Evolutionary conservation across 2,113 vertebrate species (phyloP).

Genomic region (Eidolon helvum): DNA sequence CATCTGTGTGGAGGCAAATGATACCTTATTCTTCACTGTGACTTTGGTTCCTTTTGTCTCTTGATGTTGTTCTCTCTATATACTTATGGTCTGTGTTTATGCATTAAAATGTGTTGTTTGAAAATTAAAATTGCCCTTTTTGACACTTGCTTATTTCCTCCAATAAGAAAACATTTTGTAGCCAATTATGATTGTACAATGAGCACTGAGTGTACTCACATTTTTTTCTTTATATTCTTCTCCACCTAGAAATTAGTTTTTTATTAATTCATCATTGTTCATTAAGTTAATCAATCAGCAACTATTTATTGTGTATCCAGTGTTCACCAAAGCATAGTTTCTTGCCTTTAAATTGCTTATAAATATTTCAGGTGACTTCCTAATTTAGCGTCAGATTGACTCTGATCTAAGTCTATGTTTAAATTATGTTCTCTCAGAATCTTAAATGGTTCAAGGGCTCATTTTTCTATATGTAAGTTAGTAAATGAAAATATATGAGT

Average conservation of each 20-base stretch:
- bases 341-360: slow-evolving; percentile 5
- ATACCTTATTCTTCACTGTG: not conserved
- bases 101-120: not conserved
- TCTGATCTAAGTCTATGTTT: not conserved
- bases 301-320: not conserved
- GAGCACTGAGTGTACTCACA: not conserved
- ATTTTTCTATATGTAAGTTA: not conserved
- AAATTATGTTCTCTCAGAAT: not conserved
- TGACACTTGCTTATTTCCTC: not conserved
- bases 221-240: not conserved
- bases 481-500: not conserved
- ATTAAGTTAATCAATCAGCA: not conserved
- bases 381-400: not conserved
- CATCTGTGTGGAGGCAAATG: not conserved
- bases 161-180: not conserved
- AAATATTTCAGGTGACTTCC: slow-evolving; percentile 27
- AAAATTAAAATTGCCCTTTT: not conserved
- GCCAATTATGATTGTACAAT: not conserved
- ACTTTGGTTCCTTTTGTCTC: not conserved
- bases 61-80: not conserved
- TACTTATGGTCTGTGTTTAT: not conserved
- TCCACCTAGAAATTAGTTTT: not conserved
- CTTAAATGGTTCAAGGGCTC: not conserved
- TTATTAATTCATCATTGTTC: slow-evolving; percentile 12
- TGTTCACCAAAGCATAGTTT: not conserved